A percentile compares a stretch with the other conserved stretches of the same genome.
Conservation (phyloP, 2,113 vertebrate species). For the Varanus komodoensis region DNA sequence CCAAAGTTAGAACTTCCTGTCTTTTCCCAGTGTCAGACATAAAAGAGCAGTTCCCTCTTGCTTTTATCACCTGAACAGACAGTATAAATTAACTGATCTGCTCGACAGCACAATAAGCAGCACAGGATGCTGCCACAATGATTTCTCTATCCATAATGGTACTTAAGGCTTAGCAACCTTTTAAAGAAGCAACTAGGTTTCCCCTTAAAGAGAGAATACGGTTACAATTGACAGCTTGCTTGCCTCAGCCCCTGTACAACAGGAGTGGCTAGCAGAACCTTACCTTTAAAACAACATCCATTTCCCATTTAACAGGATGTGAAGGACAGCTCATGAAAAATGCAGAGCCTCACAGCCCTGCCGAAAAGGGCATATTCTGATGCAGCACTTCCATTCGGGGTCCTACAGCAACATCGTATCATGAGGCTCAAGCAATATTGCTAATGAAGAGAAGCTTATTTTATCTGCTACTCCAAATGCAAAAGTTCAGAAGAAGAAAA, state of each 20-base stretch:
- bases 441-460: neutral
- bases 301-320: slow-evolving; percentile 39
- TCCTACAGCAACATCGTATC: slow-evolving; percentile 2
- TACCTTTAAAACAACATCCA: slow-evolving; percentile 7
- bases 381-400: neutral
- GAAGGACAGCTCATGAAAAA: slow-evolving; percentile 16
- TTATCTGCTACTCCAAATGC: neutral
- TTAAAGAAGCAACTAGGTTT: slow-evolving; percentile 34
- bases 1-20: slow-evolving; percentile 31
- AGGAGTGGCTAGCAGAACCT: slow-evolving; percentile 12
- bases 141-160: slow-evolving; percentile 18
- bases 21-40: slow-evolving; percentile 18
- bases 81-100: slow-evolving; percentile 40
- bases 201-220: slow-evolving; percentile 21
- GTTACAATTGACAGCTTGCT: neutral
- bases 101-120: slow-evolving; percentile 37
- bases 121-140: slow-evolving; percentile 43
- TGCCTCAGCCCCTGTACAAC: slow-evolving; percentile 31
- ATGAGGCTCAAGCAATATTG: neutral
- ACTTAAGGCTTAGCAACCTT: neutral
- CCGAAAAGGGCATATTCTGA: neutral
- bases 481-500: neutral
- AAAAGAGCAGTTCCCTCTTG: slow-evolving; percentile 50
- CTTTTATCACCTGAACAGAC: neutral
- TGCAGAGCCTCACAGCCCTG: neutral